These are phyloP conservation scores for Muricea muricata DNA, from an alignment of 92 coral and sea anemone genomes.

Conservation along the genomic window DNA sequence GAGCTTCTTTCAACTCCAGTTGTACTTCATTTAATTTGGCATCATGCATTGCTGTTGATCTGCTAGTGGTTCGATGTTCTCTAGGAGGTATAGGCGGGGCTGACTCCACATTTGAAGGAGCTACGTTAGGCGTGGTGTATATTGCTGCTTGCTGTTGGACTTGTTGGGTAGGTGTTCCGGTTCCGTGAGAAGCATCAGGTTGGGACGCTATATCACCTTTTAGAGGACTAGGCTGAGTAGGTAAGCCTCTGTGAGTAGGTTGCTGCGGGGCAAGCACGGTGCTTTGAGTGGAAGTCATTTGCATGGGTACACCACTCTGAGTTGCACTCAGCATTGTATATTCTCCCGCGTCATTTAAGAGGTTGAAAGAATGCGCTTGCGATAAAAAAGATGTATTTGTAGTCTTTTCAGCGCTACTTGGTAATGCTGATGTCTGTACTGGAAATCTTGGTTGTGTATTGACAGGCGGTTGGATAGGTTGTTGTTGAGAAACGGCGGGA, in stretches of 20 bases:
- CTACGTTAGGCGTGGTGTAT: background rate
- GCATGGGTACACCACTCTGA: background rate
- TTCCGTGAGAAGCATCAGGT: background rate
- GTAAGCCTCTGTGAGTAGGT: background rate
- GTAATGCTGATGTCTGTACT: background rate
- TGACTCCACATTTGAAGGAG: slow-evolving; percentile 4
- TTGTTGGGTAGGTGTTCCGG: background rate
- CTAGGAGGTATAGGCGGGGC: background rate
- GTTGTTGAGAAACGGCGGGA: slow-evolving; percentile 45
- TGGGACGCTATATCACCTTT: background rate
- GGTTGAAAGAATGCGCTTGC: background rate
- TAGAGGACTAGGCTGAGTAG: background rate
- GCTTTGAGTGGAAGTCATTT: background rate
- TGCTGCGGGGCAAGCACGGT: background rate
- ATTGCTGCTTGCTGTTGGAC: background rate
- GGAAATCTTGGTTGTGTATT: slow-evolving; percentile 10
- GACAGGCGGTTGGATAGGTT: background rate
- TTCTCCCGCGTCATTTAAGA: background rate
- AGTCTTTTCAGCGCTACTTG: background rate
- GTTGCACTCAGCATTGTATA: slow-evolving; percentile 1
- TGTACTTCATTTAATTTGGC: slow-evolving; percentile 5
- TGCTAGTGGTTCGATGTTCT: background rate
- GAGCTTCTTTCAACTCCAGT: slow-evolving; percentile 64
- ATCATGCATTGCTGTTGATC: background rate
- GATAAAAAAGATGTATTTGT: slow-evolving; percentile 20